Conservation (phyloP, 2,888 invertebrate genomes). For the Dendrolimus pini region DNA sequence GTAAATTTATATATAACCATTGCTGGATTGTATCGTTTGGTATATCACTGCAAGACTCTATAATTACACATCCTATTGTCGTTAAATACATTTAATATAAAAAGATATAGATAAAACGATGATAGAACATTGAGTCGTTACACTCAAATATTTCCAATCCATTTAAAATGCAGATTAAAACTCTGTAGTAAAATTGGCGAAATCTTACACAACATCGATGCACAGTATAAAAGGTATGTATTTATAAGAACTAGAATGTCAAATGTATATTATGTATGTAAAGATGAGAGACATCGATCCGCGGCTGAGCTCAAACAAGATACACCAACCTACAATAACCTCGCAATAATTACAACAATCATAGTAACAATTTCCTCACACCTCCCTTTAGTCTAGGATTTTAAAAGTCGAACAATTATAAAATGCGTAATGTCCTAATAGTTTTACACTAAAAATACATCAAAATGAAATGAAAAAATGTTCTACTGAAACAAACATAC, state of each 20-base stretch:
- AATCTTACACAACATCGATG: too few relatives aligned
- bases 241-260: not conserved
- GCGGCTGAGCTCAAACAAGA: constrained; percentile 15
- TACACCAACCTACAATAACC: constrained; percentile 36
- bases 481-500: constrained; percentile 46
- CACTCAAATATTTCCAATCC: too few relatives aligned
- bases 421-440: constrained; percentile 61
- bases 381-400: constrained; percentile 20
- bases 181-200: too few relatives aligned
- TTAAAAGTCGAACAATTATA: constrained; percentile 57
- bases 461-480: constrained; percentile 60
- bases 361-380: constrained; percentile 52
- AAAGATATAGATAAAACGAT: too few relatives aligned
- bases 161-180: too few relatives aligned
- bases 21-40: constrained; percentile 71
- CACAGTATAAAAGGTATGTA: too few relatives aligned
- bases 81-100: too few relatives aligned
- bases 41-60: constrained; percentile 70
- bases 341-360: constrained; percentile 53
- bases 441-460: constrained; percentile 67
- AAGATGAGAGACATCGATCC: not conserved
- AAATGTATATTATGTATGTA: not conserved
- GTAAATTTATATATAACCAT: constrained; percentile 68
- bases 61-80: constrained; percentile 28
- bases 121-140: not conserved